phyloP scores from a whole-genome alignment of 2,113 vertebrate genomes.

The Narcine bancroftii region DNA sequence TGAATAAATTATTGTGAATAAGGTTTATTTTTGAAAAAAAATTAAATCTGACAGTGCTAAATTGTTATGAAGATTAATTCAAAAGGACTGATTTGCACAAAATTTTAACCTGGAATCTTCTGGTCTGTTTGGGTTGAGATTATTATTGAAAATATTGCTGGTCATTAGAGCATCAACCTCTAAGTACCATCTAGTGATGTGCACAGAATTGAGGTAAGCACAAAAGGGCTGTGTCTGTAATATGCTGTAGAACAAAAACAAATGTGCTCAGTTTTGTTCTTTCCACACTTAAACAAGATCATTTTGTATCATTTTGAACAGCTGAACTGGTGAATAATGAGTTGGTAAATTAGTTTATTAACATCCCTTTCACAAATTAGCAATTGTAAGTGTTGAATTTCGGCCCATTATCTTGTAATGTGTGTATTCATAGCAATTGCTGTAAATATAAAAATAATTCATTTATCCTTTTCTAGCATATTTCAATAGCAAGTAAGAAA shows the following conservation, averaged over 20 bases:
- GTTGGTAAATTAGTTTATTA: constrained; percentile 5
- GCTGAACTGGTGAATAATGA: background rate
- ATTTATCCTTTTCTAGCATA: background rate
- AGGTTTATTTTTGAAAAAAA: too few species aligned
- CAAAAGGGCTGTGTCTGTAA: background rate
- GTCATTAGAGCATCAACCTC: background rate
- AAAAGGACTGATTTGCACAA: background rate
- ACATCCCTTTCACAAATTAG: background rate
- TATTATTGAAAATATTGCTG: background rate
- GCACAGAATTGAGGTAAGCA: background rate
- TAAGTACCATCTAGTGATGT: background rate
- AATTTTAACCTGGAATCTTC: background rate
- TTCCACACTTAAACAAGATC: background rate
- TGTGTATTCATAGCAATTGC: background rate
- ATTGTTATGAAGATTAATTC: background rate
- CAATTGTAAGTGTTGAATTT: background rate
- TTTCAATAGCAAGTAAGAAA: background rate
- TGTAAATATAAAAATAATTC: background rate
- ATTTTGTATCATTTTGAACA: background rate
- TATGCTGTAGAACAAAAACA: background rate
- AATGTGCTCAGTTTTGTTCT: background rate
- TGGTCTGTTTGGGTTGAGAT: background rate
- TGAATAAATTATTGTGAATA: too few species aligned
- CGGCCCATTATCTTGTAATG: background rate
- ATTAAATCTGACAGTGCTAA: background rate